These are phyloP conservation scores for Pseudorhombus dupliciocellatus DNA, from an alignment of 2,113 vertebrate species.

Conservation along the genomic window DNA sequence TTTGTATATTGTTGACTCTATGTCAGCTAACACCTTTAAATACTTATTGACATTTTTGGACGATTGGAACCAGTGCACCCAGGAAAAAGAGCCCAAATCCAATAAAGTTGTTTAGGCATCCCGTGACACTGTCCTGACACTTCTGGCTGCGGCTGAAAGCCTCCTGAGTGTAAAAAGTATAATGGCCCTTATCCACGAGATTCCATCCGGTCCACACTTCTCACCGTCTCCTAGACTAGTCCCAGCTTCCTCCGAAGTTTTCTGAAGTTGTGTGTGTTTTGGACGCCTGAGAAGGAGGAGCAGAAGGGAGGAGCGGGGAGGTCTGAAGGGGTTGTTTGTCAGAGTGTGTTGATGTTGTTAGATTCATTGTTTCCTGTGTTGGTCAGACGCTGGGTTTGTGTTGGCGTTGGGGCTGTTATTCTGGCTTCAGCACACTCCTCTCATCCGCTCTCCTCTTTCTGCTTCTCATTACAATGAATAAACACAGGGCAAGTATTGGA, in stretches of 20 bases:
- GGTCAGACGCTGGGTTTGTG: conserved; percentile 79
- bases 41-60: conserved; percentile 25
- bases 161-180: conserved; percentile 50
- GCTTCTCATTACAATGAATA: conserved; percentile 80
- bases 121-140: conserved; percentile 62
- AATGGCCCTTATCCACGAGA: conserved; percentile 59
- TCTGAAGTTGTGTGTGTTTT: conserved; percentile 49
- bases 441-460: conserved; percentile 58
- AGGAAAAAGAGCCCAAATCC: conserved; percentile 35
- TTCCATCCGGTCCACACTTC: conserved; percentile 48
- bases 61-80: conserved; percentile 22
- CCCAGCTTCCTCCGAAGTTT: conserved; percentile 43
- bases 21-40: conserved; percentile 18
- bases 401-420: conserved; percentile 81
- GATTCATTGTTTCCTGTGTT: conserved; percentile 83
- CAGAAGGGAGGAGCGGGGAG: conserved; percentile 71
- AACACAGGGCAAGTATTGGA: conserved; percentile 70
- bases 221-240: conserved; percentile 39
- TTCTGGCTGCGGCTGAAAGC: conserved; percentile 55
- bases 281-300: conserved; percentile 49
- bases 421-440: conserved; percentile 67
- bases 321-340: conserved; percentile 79
- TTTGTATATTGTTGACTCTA: conserved; percentile 6
- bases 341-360: conserved; percentile 80
- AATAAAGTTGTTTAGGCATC: conserved; percentile 59